Percentiles rank a stretch among this genome's conserved stretches.
Conservation (phyloP, 1,140 invertebrate species). For the Bombyx mandarina region DNA sequence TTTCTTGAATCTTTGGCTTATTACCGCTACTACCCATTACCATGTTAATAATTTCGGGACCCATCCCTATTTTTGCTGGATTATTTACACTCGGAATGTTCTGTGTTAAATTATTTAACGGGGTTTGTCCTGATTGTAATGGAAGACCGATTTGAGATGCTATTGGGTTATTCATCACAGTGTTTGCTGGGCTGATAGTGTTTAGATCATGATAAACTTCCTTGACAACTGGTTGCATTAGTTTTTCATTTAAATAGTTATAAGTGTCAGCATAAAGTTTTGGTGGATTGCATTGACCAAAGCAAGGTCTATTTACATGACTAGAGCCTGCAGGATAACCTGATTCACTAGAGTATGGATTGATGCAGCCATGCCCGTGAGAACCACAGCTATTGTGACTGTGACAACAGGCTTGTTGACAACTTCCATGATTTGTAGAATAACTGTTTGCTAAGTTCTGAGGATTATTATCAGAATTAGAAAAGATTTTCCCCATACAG, state of each 20-base stretch:
- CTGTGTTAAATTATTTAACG: neutral
- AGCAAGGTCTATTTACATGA: slow-evolving; percentile 20
- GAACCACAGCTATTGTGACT: slow-evolving; percentile 7
- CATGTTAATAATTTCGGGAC: slow-evolving; percentile 43
- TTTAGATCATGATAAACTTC: slow-evolving; percentile 58
- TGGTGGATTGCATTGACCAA: slow-evolving; percentile 42
- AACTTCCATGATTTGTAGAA: slow-evolving; percentile 21
- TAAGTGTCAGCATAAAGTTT: slow-evolving; percentile 51
- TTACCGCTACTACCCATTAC: slow-evolving; percentile 16
- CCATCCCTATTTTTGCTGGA: slow-evolving; percentile 18
- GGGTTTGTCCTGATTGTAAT: neutral
- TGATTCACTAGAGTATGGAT: slow-evolving; percentile 21
- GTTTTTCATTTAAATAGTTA: slow-evolving; percentile 43
- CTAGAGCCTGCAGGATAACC: slow-evolving; percentile 1
- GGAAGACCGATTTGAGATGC: slow-evolving; percentile 30
- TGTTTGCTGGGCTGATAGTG: slow-evolving; percentile 42
- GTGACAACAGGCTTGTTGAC: slow-evolving; percentile 20
- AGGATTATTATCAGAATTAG: slow-evolving; percentile 20
- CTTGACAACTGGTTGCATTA: slow-evolving; percentile 51
- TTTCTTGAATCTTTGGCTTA: no score
- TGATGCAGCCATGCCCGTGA: slow-evolving; percentile 17
- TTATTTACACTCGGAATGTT: neutral
- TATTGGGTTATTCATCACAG: slow-evolving; percentile 39
- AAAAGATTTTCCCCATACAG: slow-evolving; percentile 60
- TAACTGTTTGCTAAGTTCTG: slow-evolving; percentile 2